phyloP scores from a whole-genome alignment of 2,113 vertebrate genomes.

The Campylomormyrus tamandua region DNA sequence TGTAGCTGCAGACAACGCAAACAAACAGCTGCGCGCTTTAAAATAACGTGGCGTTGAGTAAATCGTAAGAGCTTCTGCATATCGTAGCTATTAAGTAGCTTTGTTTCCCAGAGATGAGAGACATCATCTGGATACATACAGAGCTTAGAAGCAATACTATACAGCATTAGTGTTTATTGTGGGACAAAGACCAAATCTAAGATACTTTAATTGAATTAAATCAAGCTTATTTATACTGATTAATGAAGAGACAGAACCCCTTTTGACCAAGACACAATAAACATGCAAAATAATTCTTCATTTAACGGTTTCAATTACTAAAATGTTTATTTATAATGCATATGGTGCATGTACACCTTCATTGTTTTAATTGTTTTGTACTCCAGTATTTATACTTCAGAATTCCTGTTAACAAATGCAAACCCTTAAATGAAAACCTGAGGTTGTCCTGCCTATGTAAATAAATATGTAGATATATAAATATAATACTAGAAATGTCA shows the following conservation, averaged over 20 bases:
- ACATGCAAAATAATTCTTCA: background rate
- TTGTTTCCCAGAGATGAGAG: background rate
- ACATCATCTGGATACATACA: background rate
- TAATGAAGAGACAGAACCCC: background rate
- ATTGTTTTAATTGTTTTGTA: background rate
- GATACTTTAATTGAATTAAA: background rate
- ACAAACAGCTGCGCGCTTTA: background rate
- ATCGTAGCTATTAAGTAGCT: background rate
- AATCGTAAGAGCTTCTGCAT: background rate
- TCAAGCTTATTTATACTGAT: background rate
- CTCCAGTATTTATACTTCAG: background rate
- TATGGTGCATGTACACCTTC: background rate
- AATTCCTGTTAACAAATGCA: background rate
- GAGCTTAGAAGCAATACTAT: background rate
- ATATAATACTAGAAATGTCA: background rate
- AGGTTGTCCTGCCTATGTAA: background rate
- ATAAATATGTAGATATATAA: background rate
- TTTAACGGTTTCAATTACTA: background rate
- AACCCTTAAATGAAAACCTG: background rate
- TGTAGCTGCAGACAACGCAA: conserved; percentile 71
- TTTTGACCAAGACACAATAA: background rate
- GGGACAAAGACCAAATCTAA: background rate
- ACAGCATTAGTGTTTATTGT: background rate
- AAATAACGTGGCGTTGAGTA: background rate
- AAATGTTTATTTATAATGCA: background rate